Evolutionary conservation across 2,113 vertebrate genomes (phyloP), one percentile per base, ranked within the genome.

Genomic region (Patagioenas fasciata): DNA sequence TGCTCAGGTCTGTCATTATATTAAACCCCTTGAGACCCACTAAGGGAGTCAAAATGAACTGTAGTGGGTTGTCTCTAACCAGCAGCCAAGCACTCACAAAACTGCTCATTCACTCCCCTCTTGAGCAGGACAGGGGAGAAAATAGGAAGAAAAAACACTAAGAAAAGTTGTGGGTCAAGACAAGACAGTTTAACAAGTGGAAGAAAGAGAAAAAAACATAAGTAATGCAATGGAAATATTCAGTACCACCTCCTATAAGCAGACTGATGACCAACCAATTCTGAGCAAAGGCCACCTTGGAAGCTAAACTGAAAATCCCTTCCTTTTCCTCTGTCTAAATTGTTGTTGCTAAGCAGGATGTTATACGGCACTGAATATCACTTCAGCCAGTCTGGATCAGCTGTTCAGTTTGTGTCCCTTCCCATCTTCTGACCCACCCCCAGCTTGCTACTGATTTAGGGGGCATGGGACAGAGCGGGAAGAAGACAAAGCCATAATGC

Each of bases 91-190:
- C 7, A 23, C 34, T 6, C 29, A 70, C 24, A 40, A 11, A 57
- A 36, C 18, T 25, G 4, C 8, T 53, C 25, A 25, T 4, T 65
- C n/a, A 18, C 6, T 29, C 50, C 5, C 26, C 2, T 2, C 5
- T 74, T 11, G 36, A 82, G 26, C 2, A 20, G 13, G 13, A 48
- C 1, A 47, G 14, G 9, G 10, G 5, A 1, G 2, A 44, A 3
- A 85, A 66, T 0, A 80, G 5, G 19, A 82, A 60, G 12, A 32
- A 60, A 84, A 91, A 40, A 29, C 15, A 74, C 11, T 57, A 40
- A 34, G 19, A 94, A 47, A 71, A 62, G 8, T 53, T 58, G 13
- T 58, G 6, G 2, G 26, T 54, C 20, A 34, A 58, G 9, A 32
- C 4, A 57, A 80, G 5, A 38, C 9, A 44, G 31, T 5, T 71